A percentile compares a stretch with the other conserved stretches of the same genome.
Conservation (phyloP, 2,888 invertebrate species). For the Syritta pipiens region DNA sequence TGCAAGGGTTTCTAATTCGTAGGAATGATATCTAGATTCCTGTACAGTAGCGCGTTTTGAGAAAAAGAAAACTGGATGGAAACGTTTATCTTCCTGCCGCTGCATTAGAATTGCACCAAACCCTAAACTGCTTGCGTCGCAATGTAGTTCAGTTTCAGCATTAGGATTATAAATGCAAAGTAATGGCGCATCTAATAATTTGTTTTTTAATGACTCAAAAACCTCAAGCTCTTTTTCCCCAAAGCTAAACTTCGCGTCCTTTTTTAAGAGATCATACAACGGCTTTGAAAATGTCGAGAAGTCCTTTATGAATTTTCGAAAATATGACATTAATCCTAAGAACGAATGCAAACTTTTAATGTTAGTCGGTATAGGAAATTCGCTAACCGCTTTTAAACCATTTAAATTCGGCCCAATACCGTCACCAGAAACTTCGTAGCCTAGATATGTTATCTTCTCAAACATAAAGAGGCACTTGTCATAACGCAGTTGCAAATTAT, state of each 20-base stretch:
- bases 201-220: slow-evolving; percentile 43
- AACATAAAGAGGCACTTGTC: slow-evolving; percentile 70
- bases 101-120: too few relatives aligned
- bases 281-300: slow-evolving; percentile 70
- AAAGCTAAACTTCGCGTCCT: slow-evolving; percentile 41
- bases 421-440: slow-evolving; percentile 15
- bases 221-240: slow-evolving; percentile 17
- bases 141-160: slow-evolving; percentile 72
- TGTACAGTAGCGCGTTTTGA: too few relatives aligned
- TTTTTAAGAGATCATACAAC: slow-evolving; percentile 70
- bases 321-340: slow-evolving; percentile 45
- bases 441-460: slow-evolving; percentile 15
- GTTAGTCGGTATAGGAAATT: slow-evolving; percentile 59
- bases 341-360: slow-evolving; percentile 64
- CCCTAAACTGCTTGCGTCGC: slow-evolving; percentile 71
- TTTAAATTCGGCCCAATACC: slow-evolving; percentile 22
- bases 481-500: slow-evolving; percentile 47
- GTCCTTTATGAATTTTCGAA: slow-evolving; percentile 72
- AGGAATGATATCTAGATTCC: too few relatives aligned
- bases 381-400: slow-evolving; percentile 16
- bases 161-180: slow-evolving; percentile 72
- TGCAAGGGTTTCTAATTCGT: too few relatives aligned
- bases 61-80: too few relatives aligned
- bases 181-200: slow-evolving; percentile 62
- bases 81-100: too few relatives aligned